Evolutionary conservation across 2,113 vertebrate genomes (phyloP), one percentile per base, ranked within the genome.

Genomic region (Scolopax mira): DNA sequence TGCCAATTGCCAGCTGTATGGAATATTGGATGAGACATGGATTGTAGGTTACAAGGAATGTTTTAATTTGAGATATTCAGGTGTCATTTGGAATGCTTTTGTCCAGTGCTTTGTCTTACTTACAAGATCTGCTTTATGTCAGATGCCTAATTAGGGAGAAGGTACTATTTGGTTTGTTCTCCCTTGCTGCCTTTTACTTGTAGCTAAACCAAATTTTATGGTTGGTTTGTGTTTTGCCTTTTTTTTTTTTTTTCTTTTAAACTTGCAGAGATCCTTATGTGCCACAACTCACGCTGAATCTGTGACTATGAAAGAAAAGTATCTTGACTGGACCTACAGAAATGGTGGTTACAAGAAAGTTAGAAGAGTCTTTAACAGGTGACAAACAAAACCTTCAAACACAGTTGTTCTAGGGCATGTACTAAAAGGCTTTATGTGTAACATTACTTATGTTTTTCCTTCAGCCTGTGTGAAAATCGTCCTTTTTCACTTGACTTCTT

Each of bases 401-500:
- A 11, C 13, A 6, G 18, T 79, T 67, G 17, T 89, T 92, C 15
- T 81, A 39, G 30, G 18, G 13, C 31, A 16, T 58, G 15, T 67
- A 11, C 74, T 85, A 67, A 67, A 86, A 73, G 21, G 31, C 61
- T n/a, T 41, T 5, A 64, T 49, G 23, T 72, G 65, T 96, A n/a
- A 96, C 69, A 35, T 71, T 42, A 49, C 13, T 61, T 75, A 13
- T 27, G 22, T 67, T 88, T 95, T 89, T 66, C 57, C 83, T 88
- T 97, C 94, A 99, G 99, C 93, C 96, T 99, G 81, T 98, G 98
- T 74, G 99, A 99, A 96, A 98, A 93, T 69, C 98, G 98, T 17
- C 99, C 99, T 0, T 94, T 99, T 96, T 98, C 99, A 64, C 98
- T 98, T 91, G 92, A 94, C 17, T 99, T 99, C 98, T 99, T 99